These are phyloP conservation scores for Corvus hawaiiensis DNA, from an alignment of 2,113 vertebrate genomes.

Conservation along the genomic window DNA sequence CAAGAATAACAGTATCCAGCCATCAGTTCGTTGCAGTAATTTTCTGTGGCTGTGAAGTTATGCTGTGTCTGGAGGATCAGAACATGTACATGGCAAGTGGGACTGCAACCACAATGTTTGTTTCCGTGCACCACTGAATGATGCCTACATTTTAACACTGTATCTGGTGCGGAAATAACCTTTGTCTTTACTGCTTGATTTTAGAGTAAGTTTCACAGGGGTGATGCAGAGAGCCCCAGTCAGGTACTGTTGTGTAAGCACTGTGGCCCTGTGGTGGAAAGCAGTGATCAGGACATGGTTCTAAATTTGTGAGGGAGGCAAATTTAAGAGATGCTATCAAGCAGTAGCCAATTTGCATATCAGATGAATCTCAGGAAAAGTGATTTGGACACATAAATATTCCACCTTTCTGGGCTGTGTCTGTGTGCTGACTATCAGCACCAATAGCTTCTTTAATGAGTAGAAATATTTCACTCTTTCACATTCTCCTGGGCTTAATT, in stretches of 20 bases:
- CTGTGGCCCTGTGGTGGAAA: neutral
- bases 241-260: neutral
- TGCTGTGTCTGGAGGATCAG: neutral
- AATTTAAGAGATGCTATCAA: neutral
- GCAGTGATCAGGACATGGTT: neutral
- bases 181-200: neutral
- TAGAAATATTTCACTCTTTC: slow-evolving; percentile 16
- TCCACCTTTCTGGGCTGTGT: neutral
- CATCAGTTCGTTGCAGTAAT: neutral
- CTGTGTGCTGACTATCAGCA: neutral
- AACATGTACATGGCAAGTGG: rapidly evolving
- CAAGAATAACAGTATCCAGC: neutral
- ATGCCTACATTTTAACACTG: neutral
- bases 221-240: neutral
- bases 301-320: neutral
- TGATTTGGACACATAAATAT: neutral
- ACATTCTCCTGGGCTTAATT: slow-evolving; percentile 45
- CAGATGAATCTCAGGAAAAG: neutral
- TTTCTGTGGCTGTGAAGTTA: neutral
- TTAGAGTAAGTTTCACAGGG: neutral
- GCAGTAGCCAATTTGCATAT: neutral
- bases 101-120: neutral
- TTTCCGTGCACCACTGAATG: neutral
- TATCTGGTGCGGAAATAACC: neutral
- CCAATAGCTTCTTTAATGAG: neutral